A percentile compares a stretch with the other conserved stretches of the same genome.
phyloP scores from a whole-genome alignment of 2,797 vertebrate genomes.

The Gadopsis bispinosus region DNA sequence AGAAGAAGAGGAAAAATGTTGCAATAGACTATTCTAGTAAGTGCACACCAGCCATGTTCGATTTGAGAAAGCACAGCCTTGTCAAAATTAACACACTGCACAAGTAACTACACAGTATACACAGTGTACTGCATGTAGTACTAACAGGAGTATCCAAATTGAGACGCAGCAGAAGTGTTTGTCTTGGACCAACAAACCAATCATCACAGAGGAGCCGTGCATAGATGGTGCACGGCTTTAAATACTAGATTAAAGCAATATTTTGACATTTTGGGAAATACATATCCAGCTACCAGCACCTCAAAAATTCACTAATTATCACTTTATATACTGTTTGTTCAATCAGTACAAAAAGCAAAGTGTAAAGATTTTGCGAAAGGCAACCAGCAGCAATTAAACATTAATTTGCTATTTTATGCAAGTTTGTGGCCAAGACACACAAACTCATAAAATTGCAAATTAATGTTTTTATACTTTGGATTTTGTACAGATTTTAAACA shows the following conservation, averaged over 20 bases:
- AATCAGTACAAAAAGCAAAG: neutral
- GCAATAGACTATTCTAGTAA: too few relatives aligned
- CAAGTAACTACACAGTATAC: too few relatives aligned
- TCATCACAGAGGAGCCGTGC: neutral
- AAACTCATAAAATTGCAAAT: neutral
- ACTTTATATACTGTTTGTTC: neutral
- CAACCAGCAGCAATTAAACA: too few relatives aligned
- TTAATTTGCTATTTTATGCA: too few relatives aligned
- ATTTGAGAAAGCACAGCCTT: too few relatives aligned
- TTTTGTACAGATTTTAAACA: neutral
- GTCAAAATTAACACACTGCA: too few relatives aligned
- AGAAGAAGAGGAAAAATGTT: too few relatives aligned
- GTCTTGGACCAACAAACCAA: neutral
- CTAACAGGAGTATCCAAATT: too few relatives aligned
- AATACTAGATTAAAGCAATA: neutral
- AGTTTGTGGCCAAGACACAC: too few relatives aligned
- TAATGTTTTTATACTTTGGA: neutral
- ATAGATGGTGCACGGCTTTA: neutral
- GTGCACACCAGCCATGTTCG: too few relatives aligned
- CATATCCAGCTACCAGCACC: neutral
- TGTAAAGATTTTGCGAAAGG: neutral
- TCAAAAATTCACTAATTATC: neutral
- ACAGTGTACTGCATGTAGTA: too few relatives aligned
- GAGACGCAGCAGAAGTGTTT: too few relatives aligned
- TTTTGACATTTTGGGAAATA: neutral